Evolutionary conservation across 1,140 invertebrate genomes (phyloP), one percentile per base, ranked within the genome.

Genomic region (Paracyclopina nana): DNA sequence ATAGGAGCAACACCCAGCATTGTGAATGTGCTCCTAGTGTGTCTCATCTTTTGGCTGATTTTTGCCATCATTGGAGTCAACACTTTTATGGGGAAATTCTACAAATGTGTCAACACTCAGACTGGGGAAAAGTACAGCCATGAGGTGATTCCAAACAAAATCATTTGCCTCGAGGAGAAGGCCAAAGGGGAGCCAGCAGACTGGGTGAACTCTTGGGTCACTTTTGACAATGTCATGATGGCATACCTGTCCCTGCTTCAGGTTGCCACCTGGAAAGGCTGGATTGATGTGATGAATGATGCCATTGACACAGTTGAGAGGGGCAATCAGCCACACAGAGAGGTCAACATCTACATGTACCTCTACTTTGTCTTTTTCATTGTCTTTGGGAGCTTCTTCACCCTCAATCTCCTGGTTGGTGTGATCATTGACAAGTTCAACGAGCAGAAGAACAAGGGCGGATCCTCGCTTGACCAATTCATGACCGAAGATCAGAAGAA

Each of bases 401-500:
- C 50, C 6, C 26, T 52, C 16, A 52, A 52, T 40, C 50, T 52
- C 12, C 27, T 52, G 31, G 50, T 52, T 20, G 50, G 50, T 44
- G 50, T 52, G 12, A 52, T 52, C 50, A 52, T 52, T 52, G 50
- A 52, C 31, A 52, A 52, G 22, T 52, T 52, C 41, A 52, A 52
- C 45, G 50, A 52, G 38, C 50, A 52, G 28, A 52, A 52, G 48
- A 52, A 52, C 50, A 52, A 52, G 27, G 69, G 85, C 60, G 92
- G 92, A 61, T 91, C 88, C 57, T 95, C 90, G 55, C 72, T 97
- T 40, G 91, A 96, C 67, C 90, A 96, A 84, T 96, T 97, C 72
- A 96, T 97, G 91, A 96, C 91, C 56, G 91, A 97, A 68, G 90
- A 96, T 70, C 92, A 97, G 69, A 97, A 96, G 74, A 97, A 96